Evolutionary conservation across 2,113 vertebrate genomes (phyloP).

Genomic region (Melanerpes aurifrons): DNA sequence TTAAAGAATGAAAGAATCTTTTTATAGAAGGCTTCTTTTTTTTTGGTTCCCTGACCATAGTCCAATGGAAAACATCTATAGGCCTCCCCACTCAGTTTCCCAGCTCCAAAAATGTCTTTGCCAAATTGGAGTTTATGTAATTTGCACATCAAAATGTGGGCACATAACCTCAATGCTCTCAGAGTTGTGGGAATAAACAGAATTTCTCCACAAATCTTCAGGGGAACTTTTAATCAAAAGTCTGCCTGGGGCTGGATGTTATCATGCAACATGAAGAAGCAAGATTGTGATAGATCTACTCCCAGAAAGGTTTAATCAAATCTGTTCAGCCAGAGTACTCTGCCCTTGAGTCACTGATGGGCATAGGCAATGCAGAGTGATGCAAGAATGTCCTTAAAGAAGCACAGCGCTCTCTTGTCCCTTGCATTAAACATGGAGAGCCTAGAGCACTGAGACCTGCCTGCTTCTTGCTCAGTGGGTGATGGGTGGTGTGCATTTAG

Average conservation of each 20-base stretch:
- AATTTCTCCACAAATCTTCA: conserved; percentile 62
- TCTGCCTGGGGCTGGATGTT: too few species aligned
- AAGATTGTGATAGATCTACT: conserved; percentile 5
- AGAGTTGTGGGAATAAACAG: conserved; percentile 67
- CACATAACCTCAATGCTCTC: conserved; percentile 41
- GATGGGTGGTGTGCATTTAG: neutral
- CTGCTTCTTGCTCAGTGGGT: neutral
- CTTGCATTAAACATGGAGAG: rapidly evolving
- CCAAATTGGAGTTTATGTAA: conserved; percentile 58
- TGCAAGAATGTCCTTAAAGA: conserved; percentile 54
- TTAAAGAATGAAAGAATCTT: neutral
- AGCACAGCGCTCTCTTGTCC: neutral
- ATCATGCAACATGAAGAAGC: neutral
- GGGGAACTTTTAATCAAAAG: conserved; percentile 47
- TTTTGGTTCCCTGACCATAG: neutral
- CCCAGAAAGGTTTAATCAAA: conserved; percentile 69
- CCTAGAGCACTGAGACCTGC: neutral
- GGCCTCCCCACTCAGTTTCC: neutral
- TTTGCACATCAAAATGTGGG: conserved; percentile 72
- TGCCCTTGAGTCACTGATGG: conserved; percentile 62
- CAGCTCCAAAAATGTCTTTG: conserved; percentile 19
- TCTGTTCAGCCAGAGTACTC: conserved; percentile 40
- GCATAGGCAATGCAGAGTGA: conserved; percentile 31
- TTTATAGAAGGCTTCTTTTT: neutral
- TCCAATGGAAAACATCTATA: conserved; percentile 18